Conservation (phyloP, 2,797 vertebrate genomes). For the Sciurus carolinensis region DNA sequence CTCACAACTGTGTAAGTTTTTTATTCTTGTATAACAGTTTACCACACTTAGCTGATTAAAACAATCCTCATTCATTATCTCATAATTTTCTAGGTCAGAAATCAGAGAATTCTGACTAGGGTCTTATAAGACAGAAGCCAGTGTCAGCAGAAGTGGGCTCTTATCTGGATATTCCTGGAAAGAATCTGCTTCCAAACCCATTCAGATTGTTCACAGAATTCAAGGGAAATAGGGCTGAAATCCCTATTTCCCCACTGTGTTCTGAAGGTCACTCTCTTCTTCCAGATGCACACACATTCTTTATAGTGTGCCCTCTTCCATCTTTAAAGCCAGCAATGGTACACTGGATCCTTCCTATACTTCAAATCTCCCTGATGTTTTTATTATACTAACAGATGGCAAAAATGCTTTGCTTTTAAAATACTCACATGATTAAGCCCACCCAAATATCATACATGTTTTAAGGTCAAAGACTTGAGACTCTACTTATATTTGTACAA, state of each 20-base stretch:
- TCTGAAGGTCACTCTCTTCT: background rate
- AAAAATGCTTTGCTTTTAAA: background rate
- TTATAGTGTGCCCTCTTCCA: background rate
- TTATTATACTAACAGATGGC: background rate
- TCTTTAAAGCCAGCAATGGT: background rate
- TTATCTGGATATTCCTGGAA: background rate
- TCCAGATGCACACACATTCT: background rate
- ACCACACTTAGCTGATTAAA: background rate
- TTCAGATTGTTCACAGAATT: background rate
- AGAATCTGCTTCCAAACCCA: background rate
- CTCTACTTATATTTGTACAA: constrained; percentile 8
- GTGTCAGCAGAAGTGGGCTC: background rate
- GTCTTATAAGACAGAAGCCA: background rate
- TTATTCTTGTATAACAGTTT: background rate
- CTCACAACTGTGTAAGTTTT: background rate
- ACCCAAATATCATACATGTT: background rate
- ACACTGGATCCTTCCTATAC: background rate
- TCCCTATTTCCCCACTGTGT: background rate
- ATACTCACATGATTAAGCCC: background rate
- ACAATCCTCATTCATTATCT: background rate
- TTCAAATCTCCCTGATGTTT: background rate
- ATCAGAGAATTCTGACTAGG: background rate
- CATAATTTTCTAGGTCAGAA: background rate
- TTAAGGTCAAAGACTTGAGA: background rate
- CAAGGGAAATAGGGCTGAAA: background rate